Percentiles rank a stretch among this genome's conserved stretches.
These are phyloP conservation scores for Pandemis corylana DNA, from an alignment of 2,888 invertebrate genomes.

Conservation along the genomic window DNA sequence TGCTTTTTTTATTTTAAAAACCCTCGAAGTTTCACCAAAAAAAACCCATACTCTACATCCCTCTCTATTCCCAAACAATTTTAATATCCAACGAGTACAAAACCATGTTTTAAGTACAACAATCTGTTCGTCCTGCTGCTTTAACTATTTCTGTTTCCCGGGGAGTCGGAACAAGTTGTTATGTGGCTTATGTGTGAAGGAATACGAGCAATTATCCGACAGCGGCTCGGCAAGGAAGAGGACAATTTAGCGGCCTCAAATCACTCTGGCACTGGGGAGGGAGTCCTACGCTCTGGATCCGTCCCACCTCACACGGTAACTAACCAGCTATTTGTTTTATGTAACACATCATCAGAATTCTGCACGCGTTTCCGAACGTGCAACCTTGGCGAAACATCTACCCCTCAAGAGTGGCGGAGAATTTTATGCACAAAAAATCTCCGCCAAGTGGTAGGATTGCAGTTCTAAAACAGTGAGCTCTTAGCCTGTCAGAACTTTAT, in stretches of 20 bases:
- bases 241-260: constrained; percentile 83
- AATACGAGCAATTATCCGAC: constrained; percentile 70
- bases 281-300: constrained; percentile 74
- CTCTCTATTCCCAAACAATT: constrained; percentile 14
- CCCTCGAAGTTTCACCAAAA: background rate
- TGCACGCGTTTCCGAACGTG: constrained; percentile 8
- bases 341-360: constrained; percentile 45
- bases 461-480: no score
- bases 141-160: constrained; percentile 64
- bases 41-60: background rate
- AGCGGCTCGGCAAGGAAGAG: constrained; percentile 72
- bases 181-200: constrained; percentile 63
- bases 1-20: background rate
- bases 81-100: constrained; percentile 39
- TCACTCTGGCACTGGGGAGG: constrained; percentile 75
- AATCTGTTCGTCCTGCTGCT: constrained; percentile 64
- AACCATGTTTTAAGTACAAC: constrained; percentile 49
- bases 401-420: background rate
- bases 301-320: constrained; percentile 58
- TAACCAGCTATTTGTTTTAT: constrained; percentile 57
- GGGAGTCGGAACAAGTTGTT: constrained; percentile 57
- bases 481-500: no score
- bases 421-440: background rate
- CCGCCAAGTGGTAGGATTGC: no score
- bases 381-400: background rate